Evolutionary conservation across 2,888 invertebrate genomes (phyloP).

Genomic region (Pristionchus exspectatus): DNA sequence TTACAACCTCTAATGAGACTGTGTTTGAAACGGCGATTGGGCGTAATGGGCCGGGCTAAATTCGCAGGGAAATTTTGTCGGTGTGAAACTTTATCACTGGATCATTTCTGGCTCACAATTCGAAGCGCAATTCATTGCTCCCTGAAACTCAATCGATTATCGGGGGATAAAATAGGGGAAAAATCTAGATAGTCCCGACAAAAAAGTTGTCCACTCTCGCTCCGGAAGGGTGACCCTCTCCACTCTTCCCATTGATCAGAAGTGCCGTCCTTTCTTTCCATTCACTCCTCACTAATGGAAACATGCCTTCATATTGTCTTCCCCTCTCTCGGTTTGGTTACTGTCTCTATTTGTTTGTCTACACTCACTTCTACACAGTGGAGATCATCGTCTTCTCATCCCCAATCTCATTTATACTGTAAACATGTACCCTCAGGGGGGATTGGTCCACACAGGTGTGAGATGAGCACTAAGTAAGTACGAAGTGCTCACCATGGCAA

Average conservation of each 20-base stretch:
- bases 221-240: slow-evolving; percentile 37
- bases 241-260: neutral
- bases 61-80: neutral
- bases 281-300: slow-evolving; percentile 13
- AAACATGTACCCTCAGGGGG: neutral
- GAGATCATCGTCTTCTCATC: neutral
- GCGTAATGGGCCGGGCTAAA: neutral
- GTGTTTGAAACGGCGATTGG: neutral
- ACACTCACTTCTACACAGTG: neutral
- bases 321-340: neutral
- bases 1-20: slow-evolving; percentile 20
- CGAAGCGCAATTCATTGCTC: neutral
- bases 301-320: neutral
- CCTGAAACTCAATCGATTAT: neutral
- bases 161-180: neutral
- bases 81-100: neutral
- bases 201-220: slow-evolving; percentile 21
- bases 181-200: neutral
- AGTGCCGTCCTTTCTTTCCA: neutral
- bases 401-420: neutral
- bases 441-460: neutral
- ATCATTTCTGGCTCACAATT: no score
- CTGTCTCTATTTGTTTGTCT: neutral
- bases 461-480: slow-evolving; percentile 32
- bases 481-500: neutral